Conservation (phyloP, 2,888 invertebrate species). For the Microctonus aethiopoides region DNA sequence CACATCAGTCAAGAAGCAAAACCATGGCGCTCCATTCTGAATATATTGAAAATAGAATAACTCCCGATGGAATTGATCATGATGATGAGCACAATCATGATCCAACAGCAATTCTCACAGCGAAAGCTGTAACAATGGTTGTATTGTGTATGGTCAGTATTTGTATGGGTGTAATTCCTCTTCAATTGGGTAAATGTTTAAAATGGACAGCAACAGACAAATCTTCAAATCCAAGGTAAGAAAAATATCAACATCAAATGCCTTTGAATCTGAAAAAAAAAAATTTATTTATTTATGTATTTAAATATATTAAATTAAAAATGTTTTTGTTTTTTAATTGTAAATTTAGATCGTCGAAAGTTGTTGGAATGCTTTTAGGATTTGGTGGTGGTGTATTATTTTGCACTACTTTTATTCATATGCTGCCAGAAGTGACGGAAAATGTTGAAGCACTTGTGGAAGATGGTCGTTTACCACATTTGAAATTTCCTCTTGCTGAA, state of each 20-base stretch:
- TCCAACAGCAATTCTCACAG: constrained; percentile 71
- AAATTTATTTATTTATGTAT: not conserved
- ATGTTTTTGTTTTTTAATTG: not conserved
- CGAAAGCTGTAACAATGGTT: constrained; percentile 83
- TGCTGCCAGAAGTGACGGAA: constrained; percentile 83
- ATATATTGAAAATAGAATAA: constrained; percentile 20
- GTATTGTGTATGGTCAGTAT: constrained; percentile 82
- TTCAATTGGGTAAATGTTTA: constrained; percentile 76
- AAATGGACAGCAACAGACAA: constrained; percentile 69
- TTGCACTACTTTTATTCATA: constrained; percentile 83
- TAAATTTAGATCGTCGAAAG: constrained; percentile 52
- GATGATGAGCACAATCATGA: constrained; percentile 55
- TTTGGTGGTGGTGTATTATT: constrained; percentile 88
- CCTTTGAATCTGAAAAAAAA: too few relatives aligned
- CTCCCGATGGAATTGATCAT: constrained; percentile 8
- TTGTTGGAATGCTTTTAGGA: constrained; percentile 76
- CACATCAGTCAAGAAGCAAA: not conserved
- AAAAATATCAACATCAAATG: not conserved
- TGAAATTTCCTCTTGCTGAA: constrained; percentile 76
- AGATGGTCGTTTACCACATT: constrained; percentile 66
- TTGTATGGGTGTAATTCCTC: constrained; percentile 79
- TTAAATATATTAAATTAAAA: not conserved
- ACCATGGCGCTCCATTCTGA: constrained; percentile 24
- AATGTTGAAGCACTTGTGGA: constrained; percentile 72
- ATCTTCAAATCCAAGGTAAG: constrained; percentile 55